Evolutionary conservation across 2,113 vertebrate species (phyloP).

Genomic region (Oncorhynchus mykiss): DNA sequence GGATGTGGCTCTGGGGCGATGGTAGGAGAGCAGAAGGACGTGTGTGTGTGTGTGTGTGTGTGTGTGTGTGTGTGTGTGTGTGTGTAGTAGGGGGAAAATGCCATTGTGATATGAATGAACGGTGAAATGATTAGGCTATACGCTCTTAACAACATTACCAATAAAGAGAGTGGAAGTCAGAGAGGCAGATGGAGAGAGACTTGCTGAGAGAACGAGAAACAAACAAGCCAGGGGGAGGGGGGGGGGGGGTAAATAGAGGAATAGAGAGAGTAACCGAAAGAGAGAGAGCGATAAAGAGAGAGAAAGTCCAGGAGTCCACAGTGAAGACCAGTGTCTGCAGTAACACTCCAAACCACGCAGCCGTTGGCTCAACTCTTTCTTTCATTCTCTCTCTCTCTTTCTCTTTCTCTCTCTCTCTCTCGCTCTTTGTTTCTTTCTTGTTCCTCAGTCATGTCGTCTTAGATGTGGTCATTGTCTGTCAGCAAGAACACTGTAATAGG

Average conservation of each 20-base stretch:
- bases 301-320: conserved; percentile 9
- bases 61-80: background rate
- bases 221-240: conserved; percentile 1
- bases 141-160: conserved; percentile 45
- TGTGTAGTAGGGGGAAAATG: conserved; percentile 7
- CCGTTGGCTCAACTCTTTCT: conserved; percentile 42
- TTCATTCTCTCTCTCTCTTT: conserved; percentile 15
- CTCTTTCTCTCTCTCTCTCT: conserved; percentile 15
- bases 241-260: background rate
- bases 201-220: conserved; percentile 35
- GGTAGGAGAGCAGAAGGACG: conserved; percentile 24
- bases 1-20: conserved; percentile 45
- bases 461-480: conserved; percentile 72
- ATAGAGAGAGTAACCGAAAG: conserved; percentile 23
- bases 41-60: conserved; percentile 1
- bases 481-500: conserved; percentile 58
- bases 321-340: conserved; percentile 9
- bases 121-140: conserved; percentile 63
- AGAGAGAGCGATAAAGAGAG: conserved; percentile 18
- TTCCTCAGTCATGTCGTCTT: conserved; percentile 52
- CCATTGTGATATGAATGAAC: conserved; percentile 63
- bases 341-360: conserved; percentile 41
- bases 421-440: conserved; percentile 57
- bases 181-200: conserved; percentile 31
- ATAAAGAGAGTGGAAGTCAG: conserved; percentile 34